These are phyloP conservation scores for Coracopsis vasa DNA, from an alignment of 2,113 vertebrate species.

Conservation along the genomic window DNA sequence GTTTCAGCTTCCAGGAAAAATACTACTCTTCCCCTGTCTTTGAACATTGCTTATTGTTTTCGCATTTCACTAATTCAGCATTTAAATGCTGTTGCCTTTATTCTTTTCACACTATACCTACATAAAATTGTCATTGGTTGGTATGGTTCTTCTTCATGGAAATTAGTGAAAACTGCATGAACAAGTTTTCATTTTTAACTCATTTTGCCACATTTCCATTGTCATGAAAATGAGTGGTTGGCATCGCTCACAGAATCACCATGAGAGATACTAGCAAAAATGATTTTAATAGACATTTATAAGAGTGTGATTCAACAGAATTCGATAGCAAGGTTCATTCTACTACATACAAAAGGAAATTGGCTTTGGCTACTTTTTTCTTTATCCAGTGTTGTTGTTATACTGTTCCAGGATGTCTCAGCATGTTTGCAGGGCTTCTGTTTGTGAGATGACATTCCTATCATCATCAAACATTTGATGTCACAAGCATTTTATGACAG, in stretches of 20 bases:
- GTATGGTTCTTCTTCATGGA: background rate
- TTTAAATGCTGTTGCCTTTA: background rate
- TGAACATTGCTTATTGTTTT: background rate
- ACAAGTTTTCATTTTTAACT: background rate
- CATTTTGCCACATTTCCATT: background rate
- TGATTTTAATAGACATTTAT: background rate
- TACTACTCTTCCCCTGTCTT: background rate
- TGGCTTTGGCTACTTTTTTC: background rate
- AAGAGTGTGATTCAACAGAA: background rate
- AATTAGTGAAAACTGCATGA: background rate
- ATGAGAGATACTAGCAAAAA: background rate
- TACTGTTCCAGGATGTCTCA: background rate
- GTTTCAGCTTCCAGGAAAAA: background rate
- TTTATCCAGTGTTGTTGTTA: background rate
- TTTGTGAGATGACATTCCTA: background rate
- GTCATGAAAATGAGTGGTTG: background rate
- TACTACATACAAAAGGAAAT: background rate
- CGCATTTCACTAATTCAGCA: background rate
- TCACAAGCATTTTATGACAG: background rate
- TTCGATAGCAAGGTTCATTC: background rate
- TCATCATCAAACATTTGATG: slow-evolving; percentile 8
- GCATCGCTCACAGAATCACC: background rate
- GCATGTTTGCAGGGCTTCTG: background rate
- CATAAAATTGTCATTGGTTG: background rate
- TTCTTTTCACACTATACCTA: background rate